phyloP scores from a whole-genome alignment of 2,888 invertebrate genomes.

The Cremastobaeus sp. region DNA sequence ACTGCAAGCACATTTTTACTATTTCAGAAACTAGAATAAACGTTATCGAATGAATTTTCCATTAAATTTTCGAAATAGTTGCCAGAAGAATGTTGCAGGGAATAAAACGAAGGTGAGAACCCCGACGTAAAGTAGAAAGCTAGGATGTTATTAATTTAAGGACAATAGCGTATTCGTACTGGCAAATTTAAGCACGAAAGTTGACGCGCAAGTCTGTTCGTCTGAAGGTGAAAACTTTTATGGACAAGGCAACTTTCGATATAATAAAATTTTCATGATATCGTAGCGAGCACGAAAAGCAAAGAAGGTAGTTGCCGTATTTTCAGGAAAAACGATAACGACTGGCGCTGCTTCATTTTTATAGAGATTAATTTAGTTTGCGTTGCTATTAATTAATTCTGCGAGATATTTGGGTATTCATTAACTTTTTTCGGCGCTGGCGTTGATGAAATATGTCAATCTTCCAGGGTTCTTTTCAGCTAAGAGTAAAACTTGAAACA shows the following conservation, averaged over 20 bases:
- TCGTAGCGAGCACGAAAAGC: conserved; percentile 46
- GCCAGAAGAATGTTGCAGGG: not conserved
- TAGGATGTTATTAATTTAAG: conserved; percentile 53
- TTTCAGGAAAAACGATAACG: conserved; percentile 51
- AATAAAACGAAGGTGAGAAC: conserved; percentile 11
- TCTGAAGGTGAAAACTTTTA: conserved; percentile 48
- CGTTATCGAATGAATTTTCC: too few relatives aligned
- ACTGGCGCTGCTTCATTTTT: conserved; percentile 32
- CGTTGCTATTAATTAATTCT: conserved; percentile 53
- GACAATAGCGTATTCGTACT: conserved; percentile 37
- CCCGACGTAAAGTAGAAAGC: conserved; percentile 35
- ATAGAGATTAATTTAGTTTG: conserved; percentile 45
- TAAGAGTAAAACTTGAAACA: too few relatives aligned
- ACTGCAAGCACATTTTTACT: too few relatives aligned
- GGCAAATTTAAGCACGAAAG: conserved; percentile 54
- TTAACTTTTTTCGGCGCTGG: conserved; percentile 23
- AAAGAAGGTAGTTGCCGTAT: conserved; percentile 54
- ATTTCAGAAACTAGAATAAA: too few relatives aligned
- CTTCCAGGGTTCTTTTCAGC: conserved; percentile 22
- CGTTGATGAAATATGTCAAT: conserved; percentile 34
- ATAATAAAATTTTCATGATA: conserved; percentile 62
- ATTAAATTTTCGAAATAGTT: too few relatives aligned
- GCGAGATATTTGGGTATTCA: conserved; percentile 26
- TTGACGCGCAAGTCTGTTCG: conserved; percentile 38
- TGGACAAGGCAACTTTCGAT: conserved; percentile 55